Base-by-base conservation (phyloP, 64 coral and sea anemone genomes). In the Anthopleura sola region DNA sequence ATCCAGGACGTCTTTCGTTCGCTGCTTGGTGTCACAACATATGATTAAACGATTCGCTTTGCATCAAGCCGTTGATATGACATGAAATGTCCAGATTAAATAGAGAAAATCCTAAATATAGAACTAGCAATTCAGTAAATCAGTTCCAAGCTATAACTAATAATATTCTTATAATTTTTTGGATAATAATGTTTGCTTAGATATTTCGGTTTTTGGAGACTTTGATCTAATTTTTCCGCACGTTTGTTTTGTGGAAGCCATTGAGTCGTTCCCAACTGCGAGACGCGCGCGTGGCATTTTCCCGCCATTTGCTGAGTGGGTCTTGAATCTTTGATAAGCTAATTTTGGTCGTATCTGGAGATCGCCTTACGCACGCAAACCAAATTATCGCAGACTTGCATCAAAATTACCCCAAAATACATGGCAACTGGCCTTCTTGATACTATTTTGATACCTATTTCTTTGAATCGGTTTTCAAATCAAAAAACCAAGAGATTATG, bases 281-380 rank as follows among this genome's bases (percentile, higher is more conserved):
- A 71, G 58, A 23, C 76, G 76, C 76, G 66, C 76, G 76, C 38
- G 19, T 47, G 39, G 39, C 8, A 7, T 79, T 79, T 79, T 79
- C 76, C 76, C 76, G 76, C 76, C 76, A 79, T 79, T 46, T 20
- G 5, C 26, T 79, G 76, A 79, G 76, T 79, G 16, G 76, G 76
- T 79, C 76, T 38, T 79, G 36, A 79, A 79, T 79, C 76, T 79
- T 79, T 79, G 76, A 79, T 79, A 79, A 79, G 76, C 76, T 79
- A 79, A 79, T 79, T 79, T 79, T 26, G 37, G 76, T 46, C 9
- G 76, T 79, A 79, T 79, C 76, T 79, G 76, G 31, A 38, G 44
- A 79, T 71, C 76, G 37, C 76, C 37, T 79, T 79, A 79, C 37
- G 76, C 76, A 79, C 76, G 76, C 76, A 79, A 79, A 79, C 76